These are phyloP conservation scores for Bos indicus DNA, from an alignment of 2,113 vertebrate genomes.

Conservation along the genomic window DNA sequence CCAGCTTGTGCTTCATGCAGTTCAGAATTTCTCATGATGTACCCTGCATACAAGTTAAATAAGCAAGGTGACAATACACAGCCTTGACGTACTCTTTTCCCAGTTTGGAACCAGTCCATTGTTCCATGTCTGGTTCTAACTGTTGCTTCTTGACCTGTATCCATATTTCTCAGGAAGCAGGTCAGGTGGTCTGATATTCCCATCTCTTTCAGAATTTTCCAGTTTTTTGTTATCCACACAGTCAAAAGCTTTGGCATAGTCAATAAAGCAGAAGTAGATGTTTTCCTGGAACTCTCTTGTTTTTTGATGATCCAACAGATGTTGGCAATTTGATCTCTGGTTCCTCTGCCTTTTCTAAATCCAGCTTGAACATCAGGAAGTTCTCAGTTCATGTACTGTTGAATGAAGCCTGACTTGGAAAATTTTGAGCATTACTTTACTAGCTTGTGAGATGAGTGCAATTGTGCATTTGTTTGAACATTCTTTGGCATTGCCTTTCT, in stretches of 20 bases:
- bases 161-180: background rate
- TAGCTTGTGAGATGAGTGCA: background rate
- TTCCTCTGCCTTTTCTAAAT: background rate
- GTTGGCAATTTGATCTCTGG: background rate
- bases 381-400: fast-evolving
- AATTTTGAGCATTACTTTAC: background rate
- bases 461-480: background rate
- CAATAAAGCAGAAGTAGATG: background rate
- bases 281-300: background rate
- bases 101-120: background rate
- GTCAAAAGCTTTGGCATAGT: background rate
- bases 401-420: background rate
- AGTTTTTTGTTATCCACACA: background rate
- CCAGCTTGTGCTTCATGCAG: background rate
- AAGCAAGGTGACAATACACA: background rate
- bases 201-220: background rate
- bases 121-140: background rate
- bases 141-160: background rate
- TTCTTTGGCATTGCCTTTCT: background rate
- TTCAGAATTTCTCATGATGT: background rate
- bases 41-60: background rate
- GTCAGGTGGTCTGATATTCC: background rate
- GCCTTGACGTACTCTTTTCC: background rate
- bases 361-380: background rate
- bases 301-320: background rate